Percentiles rank a stretch among this genome's conserved stretches.
Evolutionary conservation across 2,888 invertebrate genomes (phyloP).

Genomic region (Corythucha ciliata): DNA sequence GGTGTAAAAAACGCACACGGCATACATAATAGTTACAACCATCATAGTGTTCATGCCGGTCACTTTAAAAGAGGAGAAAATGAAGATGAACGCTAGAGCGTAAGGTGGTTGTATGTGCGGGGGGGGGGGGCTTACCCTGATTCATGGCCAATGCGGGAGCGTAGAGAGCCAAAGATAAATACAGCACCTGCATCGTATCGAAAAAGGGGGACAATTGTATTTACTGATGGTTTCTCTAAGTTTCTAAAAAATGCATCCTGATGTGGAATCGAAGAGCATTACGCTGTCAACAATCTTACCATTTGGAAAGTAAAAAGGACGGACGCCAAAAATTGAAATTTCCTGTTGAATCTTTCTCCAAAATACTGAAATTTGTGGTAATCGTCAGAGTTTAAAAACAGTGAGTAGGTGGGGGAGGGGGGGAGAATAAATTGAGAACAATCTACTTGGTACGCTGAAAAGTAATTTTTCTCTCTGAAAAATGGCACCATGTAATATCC

Average conservation of each 20-base stretch:
- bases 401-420: neutral
- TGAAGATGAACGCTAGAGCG: neutral
- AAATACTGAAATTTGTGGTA: conserved; percentile 38
- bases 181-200: conserved; percentile 35
- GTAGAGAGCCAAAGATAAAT: conserved; percentile 49
- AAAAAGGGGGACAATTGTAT: neutral
- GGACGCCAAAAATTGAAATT: conserved; percentile 39
- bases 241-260: neutral
- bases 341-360: conserved; percentile 39
- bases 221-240: neutral
- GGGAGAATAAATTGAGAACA: neutral
- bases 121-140: conserved; percentile 38
- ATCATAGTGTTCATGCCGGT: conserved; percentile 47
- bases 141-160: conserved; percentile 49
- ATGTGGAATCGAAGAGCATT: neutral
- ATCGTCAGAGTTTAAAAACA: neutral
- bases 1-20: conserved; percentile 49
- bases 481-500: conserved; percentile 44
- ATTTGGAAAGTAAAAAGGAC: conserved; percentile 41
- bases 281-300: conserved; percentile 33
- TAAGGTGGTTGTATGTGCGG: neutral
- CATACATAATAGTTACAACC: conserved; percentile 46
- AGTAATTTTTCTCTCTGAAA: conserved; percentile 42
- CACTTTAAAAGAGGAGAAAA: conserved; percentile 41
- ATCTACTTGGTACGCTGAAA: conserved; percentile 43